Evolutionary conservation across 2,888 invertebrate species (phyloP).

Genomic region (Drosophila rellima): DNA sequence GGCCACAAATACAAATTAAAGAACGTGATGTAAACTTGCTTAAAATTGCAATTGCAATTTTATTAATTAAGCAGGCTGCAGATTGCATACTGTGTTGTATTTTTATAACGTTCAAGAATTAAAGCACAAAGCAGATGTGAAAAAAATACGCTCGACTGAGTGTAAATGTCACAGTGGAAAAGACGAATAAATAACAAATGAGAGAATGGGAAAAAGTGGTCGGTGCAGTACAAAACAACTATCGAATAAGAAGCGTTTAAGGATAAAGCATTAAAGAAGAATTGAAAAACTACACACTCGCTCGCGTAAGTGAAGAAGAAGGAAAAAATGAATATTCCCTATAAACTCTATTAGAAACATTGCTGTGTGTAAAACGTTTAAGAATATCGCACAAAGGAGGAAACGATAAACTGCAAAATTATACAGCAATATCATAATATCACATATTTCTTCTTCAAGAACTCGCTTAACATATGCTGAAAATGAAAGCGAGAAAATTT

Average conservation of each 20-base stretch:
- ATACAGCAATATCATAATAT: not conserved
- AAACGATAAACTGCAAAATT: not conserved
- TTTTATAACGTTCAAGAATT: not conserved
- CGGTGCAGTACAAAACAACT: not conserved
- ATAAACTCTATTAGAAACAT: no score
- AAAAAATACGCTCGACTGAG: not conserved
- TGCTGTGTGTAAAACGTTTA: not conserved
- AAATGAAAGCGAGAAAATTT: not conserved
- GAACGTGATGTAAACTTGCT: conserved; percentile 1
- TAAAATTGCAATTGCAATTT: conserved; percentile 5
- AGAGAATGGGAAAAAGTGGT: not conserved
- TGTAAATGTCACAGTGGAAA: not conserved
- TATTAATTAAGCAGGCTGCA: conserved; percentile 7
- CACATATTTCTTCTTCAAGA: not conserved
- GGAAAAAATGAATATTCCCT: no score
- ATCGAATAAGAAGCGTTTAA: not conserved
- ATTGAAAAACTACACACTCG: no score
- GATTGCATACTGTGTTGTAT: not conserved
- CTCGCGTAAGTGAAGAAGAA: no score
- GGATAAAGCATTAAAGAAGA: not conserved
- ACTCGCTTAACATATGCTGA: not conserved
- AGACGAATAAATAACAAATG: not conserved
- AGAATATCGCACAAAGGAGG: not conserved
- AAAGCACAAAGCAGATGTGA: not conserved
- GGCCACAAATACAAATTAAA: conserved; percentile 9